phyloP scores from a whole-genome alignment of 1,140 invertebrate species.

The Aphelenchoides avenae region DNA sequence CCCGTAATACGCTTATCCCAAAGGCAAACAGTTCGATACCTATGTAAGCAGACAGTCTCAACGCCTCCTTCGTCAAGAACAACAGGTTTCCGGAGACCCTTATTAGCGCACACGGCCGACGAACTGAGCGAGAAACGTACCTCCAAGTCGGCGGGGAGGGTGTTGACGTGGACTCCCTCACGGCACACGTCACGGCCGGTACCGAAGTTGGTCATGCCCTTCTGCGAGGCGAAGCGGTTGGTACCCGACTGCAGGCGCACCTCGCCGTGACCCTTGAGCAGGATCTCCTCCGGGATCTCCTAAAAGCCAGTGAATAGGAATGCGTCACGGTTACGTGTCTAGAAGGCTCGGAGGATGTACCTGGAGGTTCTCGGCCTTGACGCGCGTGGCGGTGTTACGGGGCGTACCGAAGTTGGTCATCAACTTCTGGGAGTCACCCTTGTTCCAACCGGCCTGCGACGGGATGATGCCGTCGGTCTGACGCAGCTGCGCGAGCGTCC shows the following conservation, averaged over 20 bases:
- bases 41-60: too few species aligned
- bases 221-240: conserved; percentile 39
- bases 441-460: conserved; percentile 60
- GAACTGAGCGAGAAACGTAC: conserved; percentile 26
- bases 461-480: conserved; percentile 59
- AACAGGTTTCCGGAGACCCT: too few species aligned
- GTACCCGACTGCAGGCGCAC: conserved; percentile 59
- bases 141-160: conserved; percentile 53
- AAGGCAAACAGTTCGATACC: too few species aligned
- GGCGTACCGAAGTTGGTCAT: conserved; percentile 60
- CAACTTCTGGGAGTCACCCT: conserved; percentile 60
- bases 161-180: conserved; percentile 53
- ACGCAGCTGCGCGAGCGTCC: conserved; percentile 57
- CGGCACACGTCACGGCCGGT: conserved; percentile 58
- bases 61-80: too few species aligned
- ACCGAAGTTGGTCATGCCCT: conserved; percentile 54
- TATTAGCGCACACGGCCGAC: too few species aligned
- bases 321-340: background rate
- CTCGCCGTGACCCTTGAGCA: conserved; percentile 52
- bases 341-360: conserved; percentile 18
- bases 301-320: conserved; percentile 13
- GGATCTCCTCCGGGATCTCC: conserved; percentile 56
- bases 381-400: conserved; percentile 56
- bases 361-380: conserved; percentile 57
- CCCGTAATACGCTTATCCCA: too few species aligned